These are phyloP conservation scores for Ameiurus melas DNA, from an alignment of 2,113 vertebrate genomes.

Conservation along the genomic window DNA sequence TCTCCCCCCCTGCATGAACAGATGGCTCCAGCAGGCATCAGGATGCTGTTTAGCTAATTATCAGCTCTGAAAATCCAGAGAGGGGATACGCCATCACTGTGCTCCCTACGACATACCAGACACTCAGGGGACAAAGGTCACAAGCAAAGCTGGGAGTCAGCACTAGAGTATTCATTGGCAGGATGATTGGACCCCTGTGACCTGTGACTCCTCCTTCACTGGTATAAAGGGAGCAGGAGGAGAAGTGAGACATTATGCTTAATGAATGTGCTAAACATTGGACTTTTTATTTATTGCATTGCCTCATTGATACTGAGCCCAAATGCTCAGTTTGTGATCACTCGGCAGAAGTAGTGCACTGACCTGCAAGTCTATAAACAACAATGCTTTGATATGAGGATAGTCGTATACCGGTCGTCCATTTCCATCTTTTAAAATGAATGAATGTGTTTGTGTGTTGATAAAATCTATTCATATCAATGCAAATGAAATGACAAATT, in stretches of 20 bases:
- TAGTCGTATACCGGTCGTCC: background rate
- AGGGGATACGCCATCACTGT: conserved; percentile 18
- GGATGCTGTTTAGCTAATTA: conserved; percentile 72
- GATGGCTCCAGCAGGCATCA: conserved; percentile 66
- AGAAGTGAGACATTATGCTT: conserved; percentile 19
- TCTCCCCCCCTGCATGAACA: conserved; percentile 61
- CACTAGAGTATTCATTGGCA: conserved; percentile 26
- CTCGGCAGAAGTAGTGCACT: background rate
- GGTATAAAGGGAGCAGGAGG: background rate
- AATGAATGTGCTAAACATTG: conserved; percentile 2
- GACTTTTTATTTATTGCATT: background rate
- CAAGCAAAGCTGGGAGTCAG: conserved; percentile 51
- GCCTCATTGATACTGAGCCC: background rate
- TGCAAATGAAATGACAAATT: background rate
- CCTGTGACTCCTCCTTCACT: conserved; percentile 18
- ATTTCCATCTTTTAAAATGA: background rate
- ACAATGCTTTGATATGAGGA: background rate
- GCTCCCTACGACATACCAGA: conserved; percentile 47
- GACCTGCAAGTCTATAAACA: background rate
- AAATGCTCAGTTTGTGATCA: background rate
- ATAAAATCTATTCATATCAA: background rate
- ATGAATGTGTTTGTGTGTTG: background rate
- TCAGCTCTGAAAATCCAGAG: conserved; percentile 53
- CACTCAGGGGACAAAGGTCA: conserved; percentile 64
- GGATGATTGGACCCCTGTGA: conserved; percentile 40